Percentiles rank a stretch among this genome's conserved stretches.
Evolutionary conservation across 35 echinoderm and acorn worm genomes (phyloP).

Genomic region (Diadema setosum): DNA sequence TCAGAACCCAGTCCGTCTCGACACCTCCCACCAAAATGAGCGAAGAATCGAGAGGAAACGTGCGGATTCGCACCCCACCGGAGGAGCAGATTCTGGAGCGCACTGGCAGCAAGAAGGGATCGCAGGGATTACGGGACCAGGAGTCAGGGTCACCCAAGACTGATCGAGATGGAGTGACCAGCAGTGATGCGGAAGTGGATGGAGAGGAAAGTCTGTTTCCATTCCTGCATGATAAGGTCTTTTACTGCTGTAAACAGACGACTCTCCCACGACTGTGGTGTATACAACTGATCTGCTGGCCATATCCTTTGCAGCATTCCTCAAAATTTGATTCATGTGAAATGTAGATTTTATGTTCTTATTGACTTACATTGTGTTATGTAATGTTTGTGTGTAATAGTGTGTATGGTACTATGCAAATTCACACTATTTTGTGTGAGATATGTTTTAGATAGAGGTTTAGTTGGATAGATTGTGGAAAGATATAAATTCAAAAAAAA

Average conservation of each 20-base stretch:
- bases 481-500: too few species aligned
- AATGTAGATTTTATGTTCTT: not conserved
- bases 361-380: too few species aligned
- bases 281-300: slow-evolving; percentile 89
- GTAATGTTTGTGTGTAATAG: too few species aligned
- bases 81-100: slow-evolving; percentile 15
- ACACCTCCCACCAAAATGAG: slow-evolving; percentile 21
- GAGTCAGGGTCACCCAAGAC: not conserved
- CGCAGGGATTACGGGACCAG: not conserved
- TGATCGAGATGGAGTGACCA: slow-evolving; percentile 12
- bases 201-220: slow-evolving; percentile 62
- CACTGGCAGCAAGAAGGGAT: not conserved
- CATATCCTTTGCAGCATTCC: slow-evolving; percentile 78
- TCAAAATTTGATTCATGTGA: not conserved
- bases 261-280: slow-evolving; percentile 60
- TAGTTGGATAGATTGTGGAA: too few species aligned
- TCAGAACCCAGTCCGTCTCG: too few species aligned
- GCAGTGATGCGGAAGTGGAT: slow-evolving; percentile 47
- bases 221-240: slow-evolving; percentile 75
- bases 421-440: too few species aligned
- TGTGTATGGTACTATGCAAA: too few species aligned
- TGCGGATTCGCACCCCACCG: not conserved
- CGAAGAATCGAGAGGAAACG: slow-evolving; percentile 31
- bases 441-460: too few species aligned
- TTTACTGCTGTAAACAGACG: slow-evolving; percentile 65